phyloP scores from a whole-genome alignment of 2,113 vertebrate species.

The Zingel zingel region DNA sequence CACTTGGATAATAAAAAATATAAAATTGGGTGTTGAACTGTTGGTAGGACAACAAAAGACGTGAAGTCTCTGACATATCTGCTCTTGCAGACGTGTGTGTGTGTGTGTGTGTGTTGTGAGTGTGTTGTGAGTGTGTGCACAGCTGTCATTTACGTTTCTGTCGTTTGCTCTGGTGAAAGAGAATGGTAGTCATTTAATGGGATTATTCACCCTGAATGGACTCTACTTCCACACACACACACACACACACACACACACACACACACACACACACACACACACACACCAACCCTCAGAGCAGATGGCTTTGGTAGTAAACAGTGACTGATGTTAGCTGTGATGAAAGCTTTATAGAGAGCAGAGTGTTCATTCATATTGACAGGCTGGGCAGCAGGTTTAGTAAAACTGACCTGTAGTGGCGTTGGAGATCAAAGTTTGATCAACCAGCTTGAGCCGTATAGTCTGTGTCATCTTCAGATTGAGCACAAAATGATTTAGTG shows the following conservation, averaged over 20 bases:
- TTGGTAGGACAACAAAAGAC: background rate
- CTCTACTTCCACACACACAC: slow-evolving; percentile 41
- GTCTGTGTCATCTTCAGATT: background rate
- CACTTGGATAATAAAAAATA: background rate
- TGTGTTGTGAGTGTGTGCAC: background rate
- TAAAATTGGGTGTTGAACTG: background rate
- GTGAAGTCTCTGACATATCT: slow-evolving; percentile 32
- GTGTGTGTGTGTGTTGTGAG: too few relatives aligned
- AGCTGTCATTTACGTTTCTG: slow-evolving; percentile 70
- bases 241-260: slow-evolving; percentile 36
- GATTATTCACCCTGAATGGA: slow-evolving; percentile 80
- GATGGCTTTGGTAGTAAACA: slow-evolving; percentile 77
- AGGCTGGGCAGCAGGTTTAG: slow-evolving; percentile 55
- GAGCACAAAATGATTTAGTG: background rate
- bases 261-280: slow-evolving; percentile 14
- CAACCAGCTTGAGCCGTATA: slow-evolving; percentile 2
- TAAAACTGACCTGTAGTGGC: slow-evolving; percentile 52
- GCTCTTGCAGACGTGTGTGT: too few relatives aligned
- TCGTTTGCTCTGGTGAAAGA: slow-evolving; percentile 55
- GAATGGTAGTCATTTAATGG: slow-evolving; percentile 77
- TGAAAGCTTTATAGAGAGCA: slow-evolving; percentile 63
- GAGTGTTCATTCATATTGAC: slow-evolving; percentile 66
- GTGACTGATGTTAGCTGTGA: slow-evolving; percentile 67
- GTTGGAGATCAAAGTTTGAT: slow-evolving; percentile 46
- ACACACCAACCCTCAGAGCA: slow-evolving; percentile 56